Evolutionary conservation across 2,888 invertebrate species (phyloP), one percentile per base, ranked within the genome.

Genomic region (Bombyx huttoni): DNA sequence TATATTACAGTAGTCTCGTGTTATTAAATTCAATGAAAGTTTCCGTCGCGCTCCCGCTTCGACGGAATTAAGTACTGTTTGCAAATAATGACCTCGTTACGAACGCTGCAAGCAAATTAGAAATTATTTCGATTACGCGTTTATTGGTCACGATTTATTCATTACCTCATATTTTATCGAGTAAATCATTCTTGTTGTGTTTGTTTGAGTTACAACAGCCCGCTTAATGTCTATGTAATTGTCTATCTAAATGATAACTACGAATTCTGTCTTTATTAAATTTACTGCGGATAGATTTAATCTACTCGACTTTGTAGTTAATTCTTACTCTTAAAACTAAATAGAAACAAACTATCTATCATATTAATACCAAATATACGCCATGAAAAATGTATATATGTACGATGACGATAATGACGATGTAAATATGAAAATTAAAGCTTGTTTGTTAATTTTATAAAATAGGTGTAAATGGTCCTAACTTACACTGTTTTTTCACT

Each of bases 1-100:
- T 12, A 10, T 40, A 12, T 40, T 40, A 40, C 49, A 46, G 49
- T 49, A 49, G 51, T 48, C 49, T 52, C 51, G 63, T 58, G 63
- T 64, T 62, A 66, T 70, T 66, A 61, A 65, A 68, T 67, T 61
- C 65, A 52, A 56, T 56, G 14, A 13, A 64, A 69, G 73, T 71
- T 70, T 71, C 58, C 54, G 61, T 59, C 59, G 64, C 68, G 62
- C 57, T 62, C 58, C 58, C 58, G 64, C 62, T 67, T 62, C 64
- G 54, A 61, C 63, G 67, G 68, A 68, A 64, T 65, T 61, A 65
- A 67, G 63, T 64, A 62, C 54, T 62, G 61, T 62, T 63, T 60
- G 58, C 64, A 64, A 62, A 70, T 71, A 67, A 67, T 62, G 68
- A 66, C 71, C 71, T 66, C 68, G 67, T 70, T 68, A 68, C 65